Conservation (phyloP, 2,888 invertebrate species). For the Pterobdella sp. region DNA sequence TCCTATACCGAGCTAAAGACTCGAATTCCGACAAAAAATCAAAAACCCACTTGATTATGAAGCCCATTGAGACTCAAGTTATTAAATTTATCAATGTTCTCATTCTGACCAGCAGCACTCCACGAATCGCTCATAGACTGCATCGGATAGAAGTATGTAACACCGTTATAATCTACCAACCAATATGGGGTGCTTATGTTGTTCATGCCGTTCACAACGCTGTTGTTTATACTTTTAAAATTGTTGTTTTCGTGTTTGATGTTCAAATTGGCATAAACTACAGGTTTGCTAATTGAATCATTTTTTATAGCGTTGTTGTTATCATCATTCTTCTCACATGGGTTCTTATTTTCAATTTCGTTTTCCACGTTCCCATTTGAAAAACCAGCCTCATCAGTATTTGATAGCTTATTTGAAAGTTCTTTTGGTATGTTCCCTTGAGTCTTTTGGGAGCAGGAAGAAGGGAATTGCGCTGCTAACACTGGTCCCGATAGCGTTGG, state of each 20-base stretch:
- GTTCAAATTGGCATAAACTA: background rate
- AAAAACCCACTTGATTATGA: no score
- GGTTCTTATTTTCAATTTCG: constrained; percentile 15
- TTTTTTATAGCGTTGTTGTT: background rate
- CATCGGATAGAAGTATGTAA: constrained; percentile 6
- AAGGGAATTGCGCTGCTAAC: no score
- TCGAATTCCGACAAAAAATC: no score
- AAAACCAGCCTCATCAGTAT: no score
- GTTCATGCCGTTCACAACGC: background rate
- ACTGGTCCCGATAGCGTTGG: no score
- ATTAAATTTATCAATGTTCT: background rate
- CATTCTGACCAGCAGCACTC: background rate
- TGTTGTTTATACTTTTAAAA: background rate
- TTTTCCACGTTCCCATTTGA: background rate
- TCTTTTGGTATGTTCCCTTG: no score
- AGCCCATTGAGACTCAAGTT: background rate
- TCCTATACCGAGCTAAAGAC: no score
- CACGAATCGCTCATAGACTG: background rate
- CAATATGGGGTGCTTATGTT: background rate
- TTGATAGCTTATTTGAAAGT: no score
- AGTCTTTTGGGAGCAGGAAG: no score
- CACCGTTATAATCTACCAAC: constrained; percentile 5
- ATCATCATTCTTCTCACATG: background rate
- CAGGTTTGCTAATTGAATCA: background rate
- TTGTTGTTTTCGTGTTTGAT: background rate